Base-by-base conservation (phyloP, 2,113 vertebrate genomes). In the Coturnix japonica region DNA sequence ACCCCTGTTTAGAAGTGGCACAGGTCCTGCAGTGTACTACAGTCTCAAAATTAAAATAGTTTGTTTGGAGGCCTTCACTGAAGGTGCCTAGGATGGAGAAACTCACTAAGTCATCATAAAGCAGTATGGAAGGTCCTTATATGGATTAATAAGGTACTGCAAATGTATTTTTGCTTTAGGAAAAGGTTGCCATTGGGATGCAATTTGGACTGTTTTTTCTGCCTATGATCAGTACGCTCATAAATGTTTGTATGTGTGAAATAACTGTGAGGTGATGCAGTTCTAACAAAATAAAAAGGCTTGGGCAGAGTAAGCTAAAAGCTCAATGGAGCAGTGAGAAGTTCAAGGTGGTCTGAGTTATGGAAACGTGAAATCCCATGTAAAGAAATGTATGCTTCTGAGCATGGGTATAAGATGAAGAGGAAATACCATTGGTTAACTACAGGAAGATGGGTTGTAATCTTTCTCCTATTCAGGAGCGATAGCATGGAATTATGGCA, bases 1-100 rank as follows among this genome's bases (percentile, higher is more conserved):
- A 44, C 5, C 16, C 43, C 47, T 60, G 31, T 21, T 7, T 51
- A 39, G 44, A 85, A 80, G 23, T 13, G 11, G 2, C 23, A 2
- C 2, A 11, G 44, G 26, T 53, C 49, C 35, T 87, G 59, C 13
- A 69, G 7, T 0, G 0, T 23, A 13, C 5, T 46, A 71, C 13
- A 3, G 3, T 70, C 90, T 64, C 33, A 61, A 6, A 0, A 2
- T 37, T 31, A 61, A 35, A 69, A 60, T 6, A 21, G 31, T 35
- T 13, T 80, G 39, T 3, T 23, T 73, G 21, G 63, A 80, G 7
- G 53, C 35, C 21, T 73, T 79, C 23, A 19, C 23, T 59, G 57
- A 71, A 74, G 19, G 7, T 74, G 43, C 35, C 26, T 59, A 21
- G 65, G 91, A 26, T 26, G 70, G 9, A 51, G n/a, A 53, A 43